A percentile compares a stretch with the other conserved stretches of the same genome.
These are phyloP conservation scores for Drosophila takahashii DNA, from an alignment of 1,140 invertebrate genomes.

Conservation along the genomic window DNA sequence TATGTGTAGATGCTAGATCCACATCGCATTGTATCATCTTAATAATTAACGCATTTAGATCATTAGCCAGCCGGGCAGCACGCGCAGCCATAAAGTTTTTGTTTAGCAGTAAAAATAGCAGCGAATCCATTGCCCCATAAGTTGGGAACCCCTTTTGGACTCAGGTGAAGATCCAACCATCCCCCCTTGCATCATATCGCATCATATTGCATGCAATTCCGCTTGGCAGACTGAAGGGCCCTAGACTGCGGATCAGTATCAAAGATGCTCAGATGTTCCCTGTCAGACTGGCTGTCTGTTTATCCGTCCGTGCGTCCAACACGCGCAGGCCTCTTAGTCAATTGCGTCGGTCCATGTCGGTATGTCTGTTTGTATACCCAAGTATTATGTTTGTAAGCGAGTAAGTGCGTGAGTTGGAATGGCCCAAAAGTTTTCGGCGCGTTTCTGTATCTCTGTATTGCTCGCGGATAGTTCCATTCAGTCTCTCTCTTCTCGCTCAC, in stretches of 20 bases:
- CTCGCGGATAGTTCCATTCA: constrained; percentile 31
- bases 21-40: constrained; percentile 48
- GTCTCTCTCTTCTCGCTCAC: constrained; percentile 19
- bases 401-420: constrained; percentile 38
- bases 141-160: not conserved
- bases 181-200: not conserved
- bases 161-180: not conserved
- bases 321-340: constrained; percentile 70
- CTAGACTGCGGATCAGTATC: constrained; percentile 13
- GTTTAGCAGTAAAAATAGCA: constrained; percentile 57
- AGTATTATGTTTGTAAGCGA: not conserved
- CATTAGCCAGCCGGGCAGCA: constrained; percentile 52
- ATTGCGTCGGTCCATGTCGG: constrained; percentile 25
- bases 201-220: constrained; percentile 20
- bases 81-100: constrained; percentile 59
- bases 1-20: constrained; percentile 17
- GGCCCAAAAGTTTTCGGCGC: not conserved
- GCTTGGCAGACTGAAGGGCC: constrained; percentile 9
- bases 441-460: not conserved
- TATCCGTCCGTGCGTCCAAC: constrained; percentile 58
- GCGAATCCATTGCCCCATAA: constrained; percentile 17
- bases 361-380: not conserved
- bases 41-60: constrained; percentile 73
- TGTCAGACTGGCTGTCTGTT: constrained; percentile 61
- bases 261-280: constrained; percentile 18